These are phyloP conservation scores for Dipus sagitta DNA, from an alignment of 2,797 vertebrate genomes.

Conservation along the genomic window DNA sequence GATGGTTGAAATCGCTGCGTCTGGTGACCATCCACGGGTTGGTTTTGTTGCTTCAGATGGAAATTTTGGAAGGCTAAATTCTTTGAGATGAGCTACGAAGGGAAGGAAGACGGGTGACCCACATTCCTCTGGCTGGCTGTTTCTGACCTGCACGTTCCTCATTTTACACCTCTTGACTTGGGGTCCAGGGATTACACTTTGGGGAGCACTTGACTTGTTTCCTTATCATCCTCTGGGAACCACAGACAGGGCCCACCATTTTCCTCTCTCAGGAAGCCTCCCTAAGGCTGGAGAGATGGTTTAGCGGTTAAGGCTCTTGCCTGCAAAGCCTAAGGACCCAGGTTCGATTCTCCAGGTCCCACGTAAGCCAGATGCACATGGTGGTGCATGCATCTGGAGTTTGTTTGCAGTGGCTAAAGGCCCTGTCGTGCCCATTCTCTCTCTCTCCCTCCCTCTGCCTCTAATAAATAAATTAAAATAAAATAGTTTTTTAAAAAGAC, in stretches of 20 bases:
- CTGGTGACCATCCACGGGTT: neutral
- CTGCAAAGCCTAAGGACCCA: no score
- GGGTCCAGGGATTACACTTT: neutral
- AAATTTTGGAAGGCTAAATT: neutral
- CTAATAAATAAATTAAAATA: no score
- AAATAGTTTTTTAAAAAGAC: no score
- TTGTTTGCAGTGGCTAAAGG: no score
- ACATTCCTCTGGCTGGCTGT: neutral
- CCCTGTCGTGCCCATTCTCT: no score
- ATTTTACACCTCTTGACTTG: neutral
- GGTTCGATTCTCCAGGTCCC: no score
- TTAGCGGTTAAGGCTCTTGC: no score
- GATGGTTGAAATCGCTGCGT: neutral
- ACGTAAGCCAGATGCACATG: no score
- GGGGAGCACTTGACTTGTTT: neutral
- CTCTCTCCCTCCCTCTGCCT: no score
- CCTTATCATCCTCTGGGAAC: neutral
- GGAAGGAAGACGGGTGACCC: neutral
- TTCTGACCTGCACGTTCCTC: neutral
- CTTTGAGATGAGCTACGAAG: neutral
- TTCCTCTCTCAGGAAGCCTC: constrained; percentile 25
- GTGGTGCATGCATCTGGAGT: no score
- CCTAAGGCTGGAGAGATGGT: neutral
- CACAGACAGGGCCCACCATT: neutral
- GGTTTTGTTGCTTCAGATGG: constrained; percentile 7